Base-by-base conservation (phyloP, 1,140 invertebrate genomes). In the Camponotus vicinus region DNA sequence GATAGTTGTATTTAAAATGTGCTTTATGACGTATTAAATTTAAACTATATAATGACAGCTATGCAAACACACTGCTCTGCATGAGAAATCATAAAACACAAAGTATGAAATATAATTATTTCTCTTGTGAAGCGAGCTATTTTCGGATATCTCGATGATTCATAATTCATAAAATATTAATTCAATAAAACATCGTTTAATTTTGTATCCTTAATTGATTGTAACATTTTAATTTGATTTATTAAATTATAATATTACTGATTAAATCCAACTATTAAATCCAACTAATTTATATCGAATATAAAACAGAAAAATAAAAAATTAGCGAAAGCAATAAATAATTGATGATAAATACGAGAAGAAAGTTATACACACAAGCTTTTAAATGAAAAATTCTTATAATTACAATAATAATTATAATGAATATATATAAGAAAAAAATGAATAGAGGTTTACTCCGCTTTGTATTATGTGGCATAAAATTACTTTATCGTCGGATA, bases 141-240 rank as follows among this genome's bases (percentile, higher is more conserved):
- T 66, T 49, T 78, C 21, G 18, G 27, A 49, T 21, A 9, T 42
- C 27, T 55, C 1, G 13, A 57, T 42, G 40, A 80, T 15, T 55
- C 7, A 4, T 32, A 13, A 52, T 57, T n/a, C 27, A 27, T n/a
- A n/a, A n/a, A n/a, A 3, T n/a, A 61, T 55, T 55, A 5, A 6
- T 32, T 4, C 7, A 6, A 78, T 3, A 64, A 78, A 45, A 66
- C 9, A 1, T 66, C 5, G n/a, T 27, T n/a, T n/a, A 2, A 42
- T 18, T 40, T 59, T 61, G n/a, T 27, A 61, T 59, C 59, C 4
- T 61, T 61, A 15, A 76, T 76, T 77, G 42, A 76, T n/a, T 21
- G 18, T 61, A 40, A 11, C 3, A 13, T 45, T 45, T n/a, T 59
- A 11, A 0, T 5, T 32, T 4, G 15, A 18, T 18, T 73, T 37